Conservation (phyloP, 1,140 invertebrate species). For the Maniola jurtina region DNA sequence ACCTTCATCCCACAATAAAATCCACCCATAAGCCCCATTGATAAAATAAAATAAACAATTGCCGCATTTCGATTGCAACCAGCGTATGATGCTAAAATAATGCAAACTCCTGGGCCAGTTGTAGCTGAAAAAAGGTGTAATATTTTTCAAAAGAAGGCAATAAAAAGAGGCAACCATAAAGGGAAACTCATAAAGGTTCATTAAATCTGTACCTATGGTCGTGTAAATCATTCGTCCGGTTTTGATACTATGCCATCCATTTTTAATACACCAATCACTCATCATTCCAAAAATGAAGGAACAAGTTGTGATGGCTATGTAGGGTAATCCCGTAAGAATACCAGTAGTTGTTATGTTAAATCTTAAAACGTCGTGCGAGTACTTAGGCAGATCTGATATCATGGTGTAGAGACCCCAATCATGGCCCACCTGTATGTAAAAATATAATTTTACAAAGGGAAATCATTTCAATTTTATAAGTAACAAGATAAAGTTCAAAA, state of each 20-base stretch:
- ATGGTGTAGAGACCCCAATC: conserved; percentile 97
- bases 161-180: too few species aligned
- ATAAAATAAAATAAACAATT: conserved; percentile 82
- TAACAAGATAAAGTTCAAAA: too few species aligned
- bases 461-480: too few species aligned
- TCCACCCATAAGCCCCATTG: conserved; percentile 84
- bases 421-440: conserved; percentile 81
- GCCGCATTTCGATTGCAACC: conserved; percentile 53
- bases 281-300: conserved; percentile 82
- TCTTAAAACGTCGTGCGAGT: conserved; percentile 90
- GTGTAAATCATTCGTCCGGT: conserved; percentile 85
- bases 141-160: neutral
- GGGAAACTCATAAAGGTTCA: neutral
- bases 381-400: conserved; percentile 94
- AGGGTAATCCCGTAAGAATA: conserved; percentile 83
- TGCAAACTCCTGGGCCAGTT: conserved; percentile 55
- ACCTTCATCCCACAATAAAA: conserved; percentile 83
- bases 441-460: too few species aligned
- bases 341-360: conserved; percentile 88
- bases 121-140: conserved; percentile 36
- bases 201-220: conserved; percentile 68
- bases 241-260: conserved; percentile 80
- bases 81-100: conserved; percentile 53
- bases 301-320: conserved; percentile 84
- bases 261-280: conserved; percentile 83